Evolutionary conservation across 2,113 vertebrate genomes (phyloP).

Genomic region (Herpailurus yagouaroundi): DNA sequence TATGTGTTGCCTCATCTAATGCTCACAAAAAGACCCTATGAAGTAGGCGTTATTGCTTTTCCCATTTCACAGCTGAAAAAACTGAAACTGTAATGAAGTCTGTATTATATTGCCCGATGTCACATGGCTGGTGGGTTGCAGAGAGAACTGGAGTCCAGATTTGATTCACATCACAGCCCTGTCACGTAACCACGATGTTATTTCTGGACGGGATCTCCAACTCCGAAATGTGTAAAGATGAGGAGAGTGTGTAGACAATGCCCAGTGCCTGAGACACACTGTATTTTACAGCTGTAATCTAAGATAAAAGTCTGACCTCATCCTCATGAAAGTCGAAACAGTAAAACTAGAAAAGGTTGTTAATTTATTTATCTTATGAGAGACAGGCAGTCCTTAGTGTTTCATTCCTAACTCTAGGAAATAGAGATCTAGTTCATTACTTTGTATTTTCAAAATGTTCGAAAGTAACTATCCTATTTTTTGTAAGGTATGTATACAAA

Average conservation of each 20-base stretch:
- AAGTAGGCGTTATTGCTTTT: conserved; percentile 26
- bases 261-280: not conserved
- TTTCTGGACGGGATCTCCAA: not conserved
- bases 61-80: conserved; percentile 65
- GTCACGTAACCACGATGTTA: not conserved
- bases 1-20: conserved; percentile 60
- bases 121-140: not conserved
- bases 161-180: not conserved
- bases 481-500: not conserved
- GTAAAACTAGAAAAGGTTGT: not conserved
- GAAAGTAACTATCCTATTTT: not conserved
- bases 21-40: conserved; percentile 59
- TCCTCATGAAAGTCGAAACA: not conserved
- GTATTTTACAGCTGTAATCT: not conserved
- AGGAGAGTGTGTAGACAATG: not conserved
- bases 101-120: not conserved
- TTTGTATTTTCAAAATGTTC: not conserved
- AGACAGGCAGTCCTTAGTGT: not conserved
- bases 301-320: not conserved
- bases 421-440: not conserved
- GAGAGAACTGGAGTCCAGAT: not conserved
- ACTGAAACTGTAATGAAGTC: conserved; percentile 46
- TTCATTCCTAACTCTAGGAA: not conserved
- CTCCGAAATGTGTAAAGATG: not conserved
- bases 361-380: not conserved